Evolutionary conservation across 2,888 invertebrate species (phyloP).

Genomic region (Drosophila anomalipes): DNA sequence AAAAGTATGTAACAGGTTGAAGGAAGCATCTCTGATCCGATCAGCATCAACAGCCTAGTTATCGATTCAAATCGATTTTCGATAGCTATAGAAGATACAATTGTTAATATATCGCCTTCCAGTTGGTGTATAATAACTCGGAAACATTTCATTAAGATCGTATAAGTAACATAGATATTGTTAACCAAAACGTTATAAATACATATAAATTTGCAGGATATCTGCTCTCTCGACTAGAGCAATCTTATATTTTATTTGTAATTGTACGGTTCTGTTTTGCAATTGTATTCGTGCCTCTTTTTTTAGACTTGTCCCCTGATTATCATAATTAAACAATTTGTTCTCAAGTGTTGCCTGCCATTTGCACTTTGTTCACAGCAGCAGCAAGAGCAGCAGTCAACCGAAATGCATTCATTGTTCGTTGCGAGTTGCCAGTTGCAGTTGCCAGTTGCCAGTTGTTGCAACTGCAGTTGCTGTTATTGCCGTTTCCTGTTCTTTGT

Average conservation of each 20-base stretch:
- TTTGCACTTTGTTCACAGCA: slow-evolving; percentile 62
- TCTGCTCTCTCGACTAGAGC: not conserved
- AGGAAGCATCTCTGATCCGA: not conserved
- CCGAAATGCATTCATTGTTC: slow-evolving; percentile 34
- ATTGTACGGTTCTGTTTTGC: not conserved
- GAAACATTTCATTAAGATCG: not conserved
- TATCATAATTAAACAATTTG: slow-evolving; percentile 78
- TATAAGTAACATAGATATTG: not conserved
- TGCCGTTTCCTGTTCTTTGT: slow-evolving; percentile 73
- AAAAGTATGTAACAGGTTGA: not conserved
- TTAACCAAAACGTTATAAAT: not conserved
- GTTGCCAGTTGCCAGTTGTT: slow-evolving; percentile 22
- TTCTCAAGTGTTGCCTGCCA: slow-evolving; percentile 68
- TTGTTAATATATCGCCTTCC: too few relatives aligned
- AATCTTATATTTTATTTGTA: not conserved
- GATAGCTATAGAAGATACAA: not conserved
- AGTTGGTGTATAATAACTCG: not conserved
- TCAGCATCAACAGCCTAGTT: not conserved
- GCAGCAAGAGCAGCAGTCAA: slow-evolving; percentile 24
- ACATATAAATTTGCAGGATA: not conserved
- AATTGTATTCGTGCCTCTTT: slow-evolving; percentile 4
- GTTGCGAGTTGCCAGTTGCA: slow-evolving; percentile 10
- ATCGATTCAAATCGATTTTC: not conserved
- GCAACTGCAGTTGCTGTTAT: slow-evolving; percentile 43
- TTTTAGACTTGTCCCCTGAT: slow-evolving; percentile 51